Percentiles rank a stretch among this genome's conserved stretches.
These are phyloP conservation scores for Mesorhabditis spiculigera DNA, from an alignment of 2,888 invertebrate genomes.

Conservation along the genomic window DNA sequence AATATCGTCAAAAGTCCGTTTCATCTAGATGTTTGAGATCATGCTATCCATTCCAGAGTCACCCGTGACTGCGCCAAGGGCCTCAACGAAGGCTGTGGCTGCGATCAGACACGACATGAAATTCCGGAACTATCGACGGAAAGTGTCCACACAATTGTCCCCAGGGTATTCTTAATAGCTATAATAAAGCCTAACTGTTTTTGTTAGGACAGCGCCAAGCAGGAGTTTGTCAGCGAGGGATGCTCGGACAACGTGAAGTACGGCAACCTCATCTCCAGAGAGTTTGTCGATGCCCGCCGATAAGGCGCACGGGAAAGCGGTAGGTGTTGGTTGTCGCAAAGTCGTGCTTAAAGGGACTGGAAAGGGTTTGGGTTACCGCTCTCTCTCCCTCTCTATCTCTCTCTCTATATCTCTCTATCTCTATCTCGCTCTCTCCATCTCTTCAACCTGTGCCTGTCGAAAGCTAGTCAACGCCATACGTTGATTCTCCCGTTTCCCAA, in stretches of 20 bases:
- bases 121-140: neutral
- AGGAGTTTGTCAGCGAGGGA: conserved; percentile 57
- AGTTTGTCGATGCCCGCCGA: conserved; percentile 60
- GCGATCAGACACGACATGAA: conserved; percentile 57
- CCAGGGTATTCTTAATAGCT: neutral
- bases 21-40: neutral
- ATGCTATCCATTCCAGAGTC: conserved; percentile 60
- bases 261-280: conserved; percentile 49
- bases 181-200: neutral
- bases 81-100: conserved; percentile 61
- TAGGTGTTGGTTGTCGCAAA: too few relatives aligned
- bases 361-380: too few relatives aligned
- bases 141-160: neutral
- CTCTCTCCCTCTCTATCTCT: too few relatives aligned
- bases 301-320: conserved; percentile 9
- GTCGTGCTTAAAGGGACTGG: too few relatives aligned
- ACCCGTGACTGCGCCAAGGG: conserved; percentile 62
- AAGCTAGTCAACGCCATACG: too few relatives aligned
- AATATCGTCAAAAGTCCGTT: too few relatives aligned
- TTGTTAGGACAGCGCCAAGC: neutral
- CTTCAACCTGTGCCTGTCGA: too few relatives aligned
- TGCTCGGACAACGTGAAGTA: conserved; percentile 60
- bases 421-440: too few relatives aligned
- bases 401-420: too few relatives aligned
- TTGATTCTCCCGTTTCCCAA: too few relatives aligned